These are phyloP conservation scores for Cinara cedri DNA, from an alignment of 2,888 invertebrate genomes.

Conservation along the genomic window DNA sequence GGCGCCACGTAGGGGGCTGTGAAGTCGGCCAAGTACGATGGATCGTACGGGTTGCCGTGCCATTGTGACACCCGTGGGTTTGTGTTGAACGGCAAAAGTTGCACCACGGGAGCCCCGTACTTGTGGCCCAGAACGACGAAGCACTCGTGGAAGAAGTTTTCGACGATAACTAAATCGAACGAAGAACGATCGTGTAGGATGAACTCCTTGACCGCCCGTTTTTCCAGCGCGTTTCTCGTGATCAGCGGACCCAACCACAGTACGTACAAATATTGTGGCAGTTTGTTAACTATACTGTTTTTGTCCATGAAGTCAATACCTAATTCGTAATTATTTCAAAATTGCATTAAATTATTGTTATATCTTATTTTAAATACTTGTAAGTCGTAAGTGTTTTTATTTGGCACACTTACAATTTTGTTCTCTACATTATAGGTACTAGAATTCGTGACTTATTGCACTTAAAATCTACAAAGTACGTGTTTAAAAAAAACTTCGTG, in stretches of 20 bases:
- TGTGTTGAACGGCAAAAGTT: slow-evolving; percentile 19
- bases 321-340: not conserved
- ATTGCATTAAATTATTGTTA: too few species aligned
- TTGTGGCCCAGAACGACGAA: slow-evolving; percentile 61
- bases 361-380: too few species aligned
- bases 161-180: slow-evolving; percentile 23
- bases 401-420: too few species aligned
- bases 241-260: slow-evolving; percentile 9
- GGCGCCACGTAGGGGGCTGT: slow-evolving; percentile 6
- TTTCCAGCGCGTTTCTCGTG: not conserved
- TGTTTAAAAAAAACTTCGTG: too few species aligned
- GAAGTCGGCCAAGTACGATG: slow-evolving; percentile 48
- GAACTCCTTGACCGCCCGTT: not conserved
- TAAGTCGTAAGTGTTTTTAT: too few species aligned
- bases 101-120: slow-evolving; percentile 61
- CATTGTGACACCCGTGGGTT: slow-evolving; percentile 44
- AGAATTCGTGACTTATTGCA: too few species aligned
- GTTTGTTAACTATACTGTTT: not conserved
- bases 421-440: too few species aligned
- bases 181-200: not conserved
- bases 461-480: too few species aligned
- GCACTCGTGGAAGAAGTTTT: slow-evolving; percentile 61
- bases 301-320: slow-evolving; percentile 6
- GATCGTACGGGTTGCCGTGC: slow-evolving; percentile 47
- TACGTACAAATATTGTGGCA: not conserved